Base-by-base conservation (phyloP, 2,113 vertebrate species). In the Athene noctua region DNA sequence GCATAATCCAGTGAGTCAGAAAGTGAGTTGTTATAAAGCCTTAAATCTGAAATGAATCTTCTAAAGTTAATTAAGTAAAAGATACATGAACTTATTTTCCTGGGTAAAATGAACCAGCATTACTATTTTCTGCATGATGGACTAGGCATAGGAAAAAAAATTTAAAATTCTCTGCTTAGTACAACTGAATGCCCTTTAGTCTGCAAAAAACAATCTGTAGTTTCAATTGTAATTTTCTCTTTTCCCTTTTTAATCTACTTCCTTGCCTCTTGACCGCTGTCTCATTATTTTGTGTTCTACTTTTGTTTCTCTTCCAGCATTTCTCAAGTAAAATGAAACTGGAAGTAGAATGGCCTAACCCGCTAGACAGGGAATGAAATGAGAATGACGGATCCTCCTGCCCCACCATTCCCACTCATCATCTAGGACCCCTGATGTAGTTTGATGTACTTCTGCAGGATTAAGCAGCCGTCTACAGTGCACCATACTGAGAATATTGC, bases 251-350 rank as follows among this genome's bases (percentile, higher is more conserved):
- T 57, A 83, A 84, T 5, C 12, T 36, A 63, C 12, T 36, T 58
- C 30, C 15, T 63, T 74, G 20, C 47, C 36, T 57, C n/a, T 61
- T 55, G 19, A 79, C 30, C 0, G 0, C 8, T 1, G 2, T 17
- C 27, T 78, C 20, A 52, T 42, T 73, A 34, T n/a, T 73, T 42
- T 62, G 19, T 55, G 13, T 46, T 79, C 17, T 57, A 51, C 32
- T 74, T 83, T 25, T 62, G 21, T 46, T 54, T 36, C 18, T 52
- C 12, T 52, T 80, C 34, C 73, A 68, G 34, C 25, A 29, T 74
- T 88, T 87, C 42, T 51, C 11, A 44, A 55, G 16, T 44, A 21
- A 52, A 88, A 52, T 34, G 9, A 74, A 51, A 57, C 4, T 23
- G 29, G n/a, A 82, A 79, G 7, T 7, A 88, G 34, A 79, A 74